Percentiles rank a stretch among this genome's conserved stretches.
These are phyloP conservation scores for Tipula confusa DNA, from an alignment of 2,888 invertebrate species.

Conservation along the genomic window DNA sequence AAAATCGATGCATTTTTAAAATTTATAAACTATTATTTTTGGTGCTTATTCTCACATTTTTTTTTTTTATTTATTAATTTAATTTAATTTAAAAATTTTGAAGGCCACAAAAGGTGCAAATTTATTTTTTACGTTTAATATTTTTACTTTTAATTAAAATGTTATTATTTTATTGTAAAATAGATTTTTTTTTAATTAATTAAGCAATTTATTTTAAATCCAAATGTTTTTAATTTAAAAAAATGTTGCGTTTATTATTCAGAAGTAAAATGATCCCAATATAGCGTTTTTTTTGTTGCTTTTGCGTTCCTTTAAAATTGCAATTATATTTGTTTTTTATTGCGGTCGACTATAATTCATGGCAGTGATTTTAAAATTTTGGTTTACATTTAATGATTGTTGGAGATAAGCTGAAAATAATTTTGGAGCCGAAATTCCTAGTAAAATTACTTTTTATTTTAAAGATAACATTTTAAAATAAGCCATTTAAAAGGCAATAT, in stretches of 20 bases:
- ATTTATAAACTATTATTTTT: slow-evolving; percentile 5
- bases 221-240: neutral
- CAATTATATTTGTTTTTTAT: neutral
- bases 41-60: slow-evolving; percentile 20
- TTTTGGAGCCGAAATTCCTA: no score
- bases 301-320: neutral
- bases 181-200: slow-evolving; percentile 5
- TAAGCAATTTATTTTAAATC: slow-evolving; percentile 22
- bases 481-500: no score
- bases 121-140: neutral
- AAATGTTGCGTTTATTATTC: neutral
- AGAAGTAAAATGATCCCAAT: slow-evolving; percentile 8
- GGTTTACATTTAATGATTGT: neutral
- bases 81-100: slow-evolving; percentile 28
- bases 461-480: no score
- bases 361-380: neutral
- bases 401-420: no score
- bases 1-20: slow-evolving; percentile 16
- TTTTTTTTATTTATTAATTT: neutral
- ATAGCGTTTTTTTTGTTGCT: no score
- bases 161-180: slow-evolving; percentile 28
- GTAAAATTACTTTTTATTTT: no score
- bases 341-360: neutral
- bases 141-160: neutral
- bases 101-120: slow-evolving; percentile 31